Evolutionary conservation across 2,797 vertebrate genomes (phyloP).

Genomic region (Gymnothorax reevesii): DNA sequence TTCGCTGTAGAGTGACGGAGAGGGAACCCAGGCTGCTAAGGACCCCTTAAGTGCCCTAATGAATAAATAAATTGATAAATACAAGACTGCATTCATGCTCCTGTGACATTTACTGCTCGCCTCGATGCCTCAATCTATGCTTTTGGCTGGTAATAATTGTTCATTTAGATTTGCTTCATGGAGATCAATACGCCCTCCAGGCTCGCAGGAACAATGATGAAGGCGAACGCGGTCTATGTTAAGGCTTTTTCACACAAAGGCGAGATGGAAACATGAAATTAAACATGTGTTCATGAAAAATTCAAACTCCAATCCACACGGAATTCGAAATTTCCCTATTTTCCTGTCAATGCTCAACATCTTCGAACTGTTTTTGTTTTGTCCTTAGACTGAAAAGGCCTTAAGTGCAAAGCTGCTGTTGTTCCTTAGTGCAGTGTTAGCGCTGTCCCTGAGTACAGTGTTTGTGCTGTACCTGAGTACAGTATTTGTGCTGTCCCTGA

Average conservation of each 20-base stretch:
- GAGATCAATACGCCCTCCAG: constrained; percentile 59
- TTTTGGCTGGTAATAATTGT: constrained; percentile 60
- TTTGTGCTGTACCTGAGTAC: neutral
- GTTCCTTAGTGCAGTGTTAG: neutral
- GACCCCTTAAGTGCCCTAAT: constrained; percentile 23
- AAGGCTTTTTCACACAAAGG: no score
- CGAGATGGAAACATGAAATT: no score
- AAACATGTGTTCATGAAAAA: no score
- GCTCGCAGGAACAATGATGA: constrained; percentile 50
- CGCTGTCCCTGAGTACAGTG: neutral
- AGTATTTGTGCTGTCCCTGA: no score
- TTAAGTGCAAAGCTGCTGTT: no score
- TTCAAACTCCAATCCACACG: no score
- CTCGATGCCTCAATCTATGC: constrained; percentile 39
- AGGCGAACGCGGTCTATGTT: neutral
- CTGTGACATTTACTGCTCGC: constrained; percentile 44
- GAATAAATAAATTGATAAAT: constrained; percentile 45
- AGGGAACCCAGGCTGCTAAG: constrained; percentile 16
- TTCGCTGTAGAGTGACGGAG: neutral
- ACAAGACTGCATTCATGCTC: constrained; percentile 27
- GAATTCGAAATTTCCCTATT: no score
- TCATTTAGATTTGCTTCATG: constrained; percentile 70
- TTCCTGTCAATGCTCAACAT: no score
- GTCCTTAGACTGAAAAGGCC: no score
- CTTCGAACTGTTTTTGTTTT: no score